Conservation (phyloP, 1,140 invertebrate genomes). For the Schlechtendalia chinensis region DNA sequence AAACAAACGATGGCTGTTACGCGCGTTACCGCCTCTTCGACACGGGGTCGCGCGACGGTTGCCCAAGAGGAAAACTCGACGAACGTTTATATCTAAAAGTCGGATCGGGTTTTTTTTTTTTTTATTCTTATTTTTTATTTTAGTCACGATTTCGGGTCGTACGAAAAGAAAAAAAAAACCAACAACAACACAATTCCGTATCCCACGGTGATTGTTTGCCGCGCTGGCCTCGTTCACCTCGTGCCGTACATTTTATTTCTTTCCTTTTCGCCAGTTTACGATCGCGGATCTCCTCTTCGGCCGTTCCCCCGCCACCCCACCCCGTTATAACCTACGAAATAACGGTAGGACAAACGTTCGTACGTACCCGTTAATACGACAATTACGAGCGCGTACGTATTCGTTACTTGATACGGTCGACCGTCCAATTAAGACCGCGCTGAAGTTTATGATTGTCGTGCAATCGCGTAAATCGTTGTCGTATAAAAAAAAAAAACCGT, state of each 20-base stretch:
- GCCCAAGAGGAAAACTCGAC: conserved; percentile 18
- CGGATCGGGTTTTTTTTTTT: conserved; percentile 42
- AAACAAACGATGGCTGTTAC: conserved; percentile 36
- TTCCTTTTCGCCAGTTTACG: not conserved
- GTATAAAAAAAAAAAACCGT: too few species aligned
- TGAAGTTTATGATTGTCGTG: not conserved
- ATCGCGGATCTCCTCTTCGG: not conserved
- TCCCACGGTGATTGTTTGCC: conserved; percentile 44
- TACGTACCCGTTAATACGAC: too few species aligned
- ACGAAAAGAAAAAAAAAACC: too few species aligned
- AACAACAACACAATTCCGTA: not conserved
- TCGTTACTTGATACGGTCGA: not conserved
- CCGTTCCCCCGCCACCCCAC: not conserved
- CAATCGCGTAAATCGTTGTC: too few species aligned
- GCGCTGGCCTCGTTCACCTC: conserved; percentile 8
- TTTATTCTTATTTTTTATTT: too few species aligned
- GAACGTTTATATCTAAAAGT: conserved; percentile 35
- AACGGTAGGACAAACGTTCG: too few species aligned
- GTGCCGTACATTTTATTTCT: not conserved
- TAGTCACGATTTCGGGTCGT: conserved; percentile 45
- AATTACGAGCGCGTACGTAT: not conserved
- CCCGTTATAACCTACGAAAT: not conserved
- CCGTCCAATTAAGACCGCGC: not conserved
- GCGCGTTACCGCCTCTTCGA: not conserved
- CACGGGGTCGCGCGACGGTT: conserved; percentile 24